Conservation (phyloP, 2,888 invertebrate genomes). For the Atethmia centrago region DNA sequence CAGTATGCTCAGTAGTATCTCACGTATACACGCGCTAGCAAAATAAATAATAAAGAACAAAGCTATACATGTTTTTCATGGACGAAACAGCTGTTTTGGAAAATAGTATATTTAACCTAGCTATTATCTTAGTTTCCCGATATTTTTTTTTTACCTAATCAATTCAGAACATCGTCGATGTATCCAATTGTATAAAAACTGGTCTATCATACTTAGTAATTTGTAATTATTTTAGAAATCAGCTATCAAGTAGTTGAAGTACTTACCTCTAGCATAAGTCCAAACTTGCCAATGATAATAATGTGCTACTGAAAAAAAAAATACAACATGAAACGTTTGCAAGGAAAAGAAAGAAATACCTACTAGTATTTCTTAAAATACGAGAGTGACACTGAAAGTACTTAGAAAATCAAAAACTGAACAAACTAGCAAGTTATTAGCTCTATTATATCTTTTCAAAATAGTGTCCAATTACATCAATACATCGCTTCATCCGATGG, state of each 20-base stretch:
- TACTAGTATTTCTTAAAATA: not conserved
- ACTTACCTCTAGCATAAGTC: too few species aligned
- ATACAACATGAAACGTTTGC: not conserved
- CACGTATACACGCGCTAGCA: not conserved
- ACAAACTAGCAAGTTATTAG: too few species aligned
- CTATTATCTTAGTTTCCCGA: not conserved
- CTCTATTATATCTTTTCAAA: too few species aligned
- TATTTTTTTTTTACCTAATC: not conserved
- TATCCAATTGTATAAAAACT: not conserved
- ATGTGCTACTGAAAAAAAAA: not conserved
- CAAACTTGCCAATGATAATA: not conserved
- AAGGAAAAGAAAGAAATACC: not conserved
- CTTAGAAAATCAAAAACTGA: too few species aligned
- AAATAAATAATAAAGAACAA: not conserved
- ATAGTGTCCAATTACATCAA: too few species aligned
- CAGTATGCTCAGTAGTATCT: not conserved
- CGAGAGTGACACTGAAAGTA: too few species aligned
- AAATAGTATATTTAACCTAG: not conserved
- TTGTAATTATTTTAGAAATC: not conserved
- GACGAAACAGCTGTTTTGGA: not conserved
- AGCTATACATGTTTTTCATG: not conserved
- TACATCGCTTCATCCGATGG: too few species aligned
- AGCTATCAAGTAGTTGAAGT: too few species aligned
- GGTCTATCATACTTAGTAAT: not conserved
- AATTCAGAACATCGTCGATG: not conserved